These are phyloP conservation scores for Cataglyphis livida DNA, from an alignment of 2,888 invertebrate species.

Conservation along the genomic window DNA sequence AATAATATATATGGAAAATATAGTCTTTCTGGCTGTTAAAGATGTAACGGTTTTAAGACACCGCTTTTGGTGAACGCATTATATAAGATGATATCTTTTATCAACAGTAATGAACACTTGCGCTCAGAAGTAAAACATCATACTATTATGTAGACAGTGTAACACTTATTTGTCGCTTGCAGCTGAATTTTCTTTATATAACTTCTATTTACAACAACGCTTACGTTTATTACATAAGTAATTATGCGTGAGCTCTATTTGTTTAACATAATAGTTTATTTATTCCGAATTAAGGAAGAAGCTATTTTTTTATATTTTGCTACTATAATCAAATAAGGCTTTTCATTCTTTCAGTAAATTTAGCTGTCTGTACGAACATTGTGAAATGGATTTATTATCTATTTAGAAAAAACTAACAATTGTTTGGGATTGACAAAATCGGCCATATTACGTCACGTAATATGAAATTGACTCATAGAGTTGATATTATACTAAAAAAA, in stretches of 20 bases:
- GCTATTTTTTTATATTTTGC: background rate
- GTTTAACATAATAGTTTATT: background rate
- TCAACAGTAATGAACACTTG: slow-evolving; percentile 10
- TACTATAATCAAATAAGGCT: background rate
- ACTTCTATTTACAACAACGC: background rate
- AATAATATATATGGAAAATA: slow-evolving; percentile 19
- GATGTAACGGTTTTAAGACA: background rate
- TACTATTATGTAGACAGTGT: slow-evolving; percentile 4
- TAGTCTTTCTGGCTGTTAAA: background rate
- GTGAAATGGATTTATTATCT: background rate
- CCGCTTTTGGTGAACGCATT: slow-evolving; percentile 14
- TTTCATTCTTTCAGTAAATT: background rate
- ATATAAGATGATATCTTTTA: slow-evolving; percentile 25
- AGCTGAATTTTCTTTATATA: slow-evolving; percentile 21
- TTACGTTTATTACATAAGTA: slow-evolving; percentile 1
- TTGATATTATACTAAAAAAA: background rate
- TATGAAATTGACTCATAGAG: background rate
- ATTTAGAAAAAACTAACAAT: background rate
- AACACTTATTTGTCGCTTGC: slow-evolving; percentile 16
- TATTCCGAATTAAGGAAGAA: background rate
- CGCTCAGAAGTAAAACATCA: slow-evolving; percentile 11
- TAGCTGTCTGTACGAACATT: background rate
- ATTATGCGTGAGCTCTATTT: background rate
- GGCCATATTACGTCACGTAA: background rate
- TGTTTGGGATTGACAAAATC: slow-evolving; percentile 1